Conservation (phyloP, 2,113 vertebrate genomes). For the Gopherus flavomarginatus region DNA sequence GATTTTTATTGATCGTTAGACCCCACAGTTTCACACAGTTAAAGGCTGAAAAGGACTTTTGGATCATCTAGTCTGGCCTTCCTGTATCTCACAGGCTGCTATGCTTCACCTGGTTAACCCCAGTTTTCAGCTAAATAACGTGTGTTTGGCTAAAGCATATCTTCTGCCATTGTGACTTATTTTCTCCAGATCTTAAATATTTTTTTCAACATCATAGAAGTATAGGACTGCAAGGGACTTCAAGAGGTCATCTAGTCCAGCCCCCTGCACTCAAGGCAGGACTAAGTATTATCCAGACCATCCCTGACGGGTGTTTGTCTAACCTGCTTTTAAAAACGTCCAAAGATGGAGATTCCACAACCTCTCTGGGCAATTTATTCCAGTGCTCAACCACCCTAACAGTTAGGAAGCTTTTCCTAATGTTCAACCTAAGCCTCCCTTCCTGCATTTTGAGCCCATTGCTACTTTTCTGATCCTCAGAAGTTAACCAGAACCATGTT, state of each 20-base stretch:
- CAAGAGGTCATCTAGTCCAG: background rate
- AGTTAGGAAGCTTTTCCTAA: no score
- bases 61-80: conserved; percentile 52
- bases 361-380: no score
- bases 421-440: no score
- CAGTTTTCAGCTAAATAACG: background rate
- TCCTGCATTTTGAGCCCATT: no score
- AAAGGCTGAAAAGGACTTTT: conserved; percentile 25
- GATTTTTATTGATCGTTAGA: background rate
- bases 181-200: background rate
- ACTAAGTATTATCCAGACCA: background rate
- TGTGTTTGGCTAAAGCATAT: background rate
- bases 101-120: background rate
- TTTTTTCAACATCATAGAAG: background rate
- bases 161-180: background rate
- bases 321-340: no score
- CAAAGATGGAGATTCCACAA: no score
- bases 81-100: conserved; percentile 48
- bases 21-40: conserved; percentile 25
- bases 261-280: background rate
- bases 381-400: no score
- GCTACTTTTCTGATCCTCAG: no score
- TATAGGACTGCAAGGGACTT: no score
- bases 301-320: background rate
- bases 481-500: no score